Conservation (phyloP, 2,888 invertebrate genomes). For the Leptopilina drosophilae region DNA sequence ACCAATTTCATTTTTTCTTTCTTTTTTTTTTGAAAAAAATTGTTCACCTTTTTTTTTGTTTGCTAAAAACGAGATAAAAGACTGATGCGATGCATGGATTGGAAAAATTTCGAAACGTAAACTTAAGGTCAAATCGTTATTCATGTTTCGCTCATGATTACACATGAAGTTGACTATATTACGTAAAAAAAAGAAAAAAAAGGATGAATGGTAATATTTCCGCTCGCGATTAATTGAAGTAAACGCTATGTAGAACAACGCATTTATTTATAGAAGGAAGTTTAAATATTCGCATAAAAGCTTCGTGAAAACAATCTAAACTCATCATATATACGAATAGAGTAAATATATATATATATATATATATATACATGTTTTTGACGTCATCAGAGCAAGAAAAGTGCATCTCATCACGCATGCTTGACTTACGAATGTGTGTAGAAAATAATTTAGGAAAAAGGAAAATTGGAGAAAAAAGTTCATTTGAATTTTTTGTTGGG, state of each 20-base stretch:
- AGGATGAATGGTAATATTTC: slow-evolving; percentile 33
- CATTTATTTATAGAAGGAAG: slow-evolving; percentile 25
- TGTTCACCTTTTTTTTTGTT: neutral
- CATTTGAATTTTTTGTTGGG: neutral
- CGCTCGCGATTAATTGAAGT: neutral
- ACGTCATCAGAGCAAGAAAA: neutral
- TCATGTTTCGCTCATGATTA: slow-evolving; percentile 12
- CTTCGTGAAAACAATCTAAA: slow-evolving; percentile 24
- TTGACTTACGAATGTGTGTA: neutral
- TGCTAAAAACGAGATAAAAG: neutral
- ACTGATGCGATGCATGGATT: slow-evolving; percentile 16
- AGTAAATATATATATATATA: too few relatives aligned
- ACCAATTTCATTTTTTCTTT: too few relatives aligned
- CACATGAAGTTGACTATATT: slow-evolving; percentile 21
- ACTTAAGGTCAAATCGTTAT: slow-evolving; percentile 12
- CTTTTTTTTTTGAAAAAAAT: neutral
- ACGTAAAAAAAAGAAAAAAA: neutral
- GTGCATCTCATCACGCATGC: slow-evolving; percentile 10
- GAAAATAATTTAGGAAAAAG: neutral
- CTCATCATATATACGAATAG: neutral
- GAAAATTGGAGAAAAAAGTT: neutral
- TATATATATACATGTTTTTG: neutral
- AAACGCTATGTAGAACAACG: slow-evolving; percentile 22
- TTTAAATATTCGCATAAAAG: slow-evolving; percentile 22
- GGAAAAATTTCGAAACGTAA: slow-evolving; percentile 12